Conservation (phyloP, 2,888 invertebrate species). For the Pherbina coryleti region DNA sequence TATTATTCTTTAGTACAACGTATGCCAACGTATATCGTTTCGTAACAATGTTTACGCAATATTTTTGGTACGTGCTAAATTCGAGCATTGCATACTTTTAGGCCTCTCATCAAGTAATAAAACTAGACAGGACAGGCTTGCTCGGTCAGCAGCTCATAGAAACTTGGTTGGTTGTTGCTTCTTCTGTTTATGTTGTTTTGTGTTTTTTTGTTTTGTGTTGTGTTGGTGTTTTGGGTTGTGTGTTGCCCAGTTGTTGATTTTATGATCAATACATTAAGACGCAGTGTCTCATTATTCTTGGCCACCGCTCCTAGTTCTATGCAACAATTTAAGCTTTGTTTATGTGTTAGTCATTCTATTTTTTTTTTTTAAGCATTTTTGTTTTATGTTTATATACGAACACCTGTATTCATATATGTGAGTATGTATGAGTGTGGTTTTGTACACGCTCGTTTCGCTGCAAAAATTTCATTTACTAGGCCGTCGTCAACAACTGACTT, state of each 20-base stretch:
- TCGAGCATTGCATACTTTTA: slow-evolving; percentile 35
- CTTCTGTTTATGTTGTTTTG: not conserved
- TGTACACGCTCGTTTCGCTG: slow-evolving; percentile 4
- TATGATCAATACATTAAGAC: not conserved
- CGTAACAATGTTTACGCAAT: slow-evolving; percentile 18
- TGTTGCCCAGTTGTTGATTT: not conserved
- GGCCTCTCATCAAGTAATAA: slow-evolving; percentile 11
- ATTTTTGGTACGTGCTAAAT: slow-evolving; percentile 18
- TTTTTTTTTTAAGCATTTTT: not conserved
- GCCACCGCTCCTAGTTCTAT: not conserved
- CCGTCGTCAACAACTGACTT: no score
- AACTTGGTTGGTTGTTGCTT: not conserved
- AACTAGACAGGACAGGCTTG: no score
- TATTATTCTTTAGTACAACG: not conserved
- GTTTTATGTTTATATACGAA: no score
- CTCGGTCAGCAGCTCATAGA: no score
- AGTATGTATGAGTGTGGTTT: slow-evolving; percentile 34
- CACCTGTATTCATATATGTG: not conserved
- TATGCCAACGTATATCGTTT: not conserved
- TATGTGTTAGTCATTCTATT: not conserved
- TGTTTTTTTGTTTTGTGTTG: not conserved
- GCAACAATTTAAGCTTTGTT: slow-evolving; percentile 4
- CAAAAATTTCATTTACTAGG: no score
- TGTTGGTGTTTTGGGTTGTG: not conserved
- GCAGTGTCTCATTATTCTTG: not conserved